Evolutionary conservation across 2,888 invertebrate genomes (phyloP), one percentile per base, ranked within the genome.

Genomic region (Cyrtodaria siliqua): DNA sequence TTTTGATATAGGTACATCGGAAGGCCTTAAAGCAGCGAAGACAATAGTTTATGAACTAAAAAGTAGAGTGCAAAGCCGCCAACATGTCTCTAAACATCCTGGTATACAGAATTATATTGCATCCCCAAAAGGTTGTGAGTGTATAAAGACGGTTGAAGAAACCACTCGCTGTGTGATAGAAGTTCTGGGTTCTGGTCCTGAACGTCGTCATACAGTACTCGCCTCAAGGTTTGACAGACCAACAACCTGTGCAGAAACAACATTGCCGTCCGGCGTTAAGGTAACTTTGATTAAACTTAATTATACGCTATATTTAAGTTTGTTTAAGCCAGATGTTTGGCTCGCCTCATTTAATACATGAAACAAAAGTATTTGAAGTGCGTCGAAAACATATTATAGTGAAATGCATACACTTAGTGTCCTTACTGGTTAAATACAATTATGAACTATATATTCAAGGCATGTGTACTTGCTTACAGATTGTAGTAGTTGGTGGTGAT

Each of bases 151-250:
- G 40, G 57, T 79, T 0, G 80, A 85, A 44, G 76, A 64, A 18
- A 60, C 26, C 18, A 62, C 62, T 2, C 69, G 77, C 1, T 82
- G 82, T 63, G 67, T 80, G 26, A 77, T 85, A 14, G 76, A 80
- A 29, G 24, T 64, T n/a, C 9, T 26, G 1, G 69, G 71, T 59
- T 18, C 75, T 29, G 38, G 53, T 26, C 6, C 55, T 2, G 16
- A 55, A 20, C 16, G 20, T 69, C 33, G 55, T 62, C 27, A 72
- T 57, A 44, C 57, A 52, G 20, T 49, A 57, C 42, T 59, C 59
- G 26, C 66, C 2, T 27, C 69, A 63, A 61, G 16, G 52, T 67
- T 74, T 29, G 26, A 57, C 14, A 53, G 63, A 16, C 60, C 56
- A n/a, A 71, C 71, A 23, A 23, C 23, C 1, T 75, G 75, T 56